These are phyloP conservation scores for Drosophila rufa DNA, from an alignment of 1,140 invertebrate species.

Conservation along the genomic window DNA sequence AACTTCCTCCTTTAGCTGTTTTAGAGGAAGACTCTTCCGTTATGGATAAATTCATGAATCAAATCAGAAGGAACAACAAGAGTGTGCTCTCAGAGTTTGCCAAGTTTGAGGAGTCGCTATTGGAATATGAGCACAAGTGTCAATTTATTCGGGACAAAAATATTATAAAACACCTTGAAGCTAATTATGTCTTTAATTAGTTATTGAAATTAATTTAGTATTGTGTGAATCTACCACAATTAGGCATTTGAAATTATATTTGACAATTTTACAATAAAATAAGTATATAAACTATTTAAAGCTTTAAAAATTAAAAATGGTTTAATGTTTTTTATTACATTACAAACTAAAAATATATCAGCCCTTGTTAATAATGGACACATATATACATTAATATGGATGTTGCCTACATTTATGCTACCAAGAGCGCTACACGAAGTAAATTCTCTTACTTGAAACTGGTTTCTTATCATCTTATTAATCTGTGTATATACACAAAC, in stretches of 20 bases:
- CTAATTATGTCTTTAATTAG: neutral
- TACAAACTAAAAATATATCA: too few species aligned
- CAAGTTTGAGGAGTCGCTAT: slow-evolving; percentile 56
- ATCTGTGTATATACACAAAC: slow-evolving; percentile 19
- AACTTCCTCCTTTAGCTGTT: neutral
- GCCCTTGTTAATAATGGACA: neutral
- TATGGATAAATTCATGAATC: slow-evolving; percentile 51
- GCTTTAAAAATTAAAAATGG: neutral
- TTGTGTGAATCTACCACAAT: neutral
- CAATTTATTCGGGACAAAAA: slow-evolving; percentile 67
- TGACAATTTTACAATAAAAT: neutral
- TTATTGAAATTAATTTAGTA: neutral
- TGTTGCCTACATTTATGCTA: neutral
- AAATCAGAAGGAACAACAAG: slow-evolving; percentile 62
- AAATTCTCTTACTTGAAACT: slow-evolving; percentile 6
- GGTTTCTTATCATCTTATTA: slow-evolving; percentile 14
- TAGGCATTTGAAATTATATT: neutral
- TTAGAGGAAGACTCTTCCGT: slow-evolving; percentile 14
- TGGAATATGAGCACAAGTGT: slow-evolving; percentile 68
- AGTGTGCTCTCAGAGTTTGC: slow-evolving; percentile 48
- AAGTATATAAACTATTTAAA: neutral
- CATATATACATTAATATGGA: neutral
- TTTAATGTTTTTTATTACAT: too few species aligned
- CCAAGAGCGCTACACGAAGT: neutral
- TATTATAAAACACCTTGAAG: slow-evolving; percentile 39